These are phyloP conservation scores for Drosophila repleta DNA, from an alignment of 1,140 invertebrate species.

Conservation along the genomic window DNA sequence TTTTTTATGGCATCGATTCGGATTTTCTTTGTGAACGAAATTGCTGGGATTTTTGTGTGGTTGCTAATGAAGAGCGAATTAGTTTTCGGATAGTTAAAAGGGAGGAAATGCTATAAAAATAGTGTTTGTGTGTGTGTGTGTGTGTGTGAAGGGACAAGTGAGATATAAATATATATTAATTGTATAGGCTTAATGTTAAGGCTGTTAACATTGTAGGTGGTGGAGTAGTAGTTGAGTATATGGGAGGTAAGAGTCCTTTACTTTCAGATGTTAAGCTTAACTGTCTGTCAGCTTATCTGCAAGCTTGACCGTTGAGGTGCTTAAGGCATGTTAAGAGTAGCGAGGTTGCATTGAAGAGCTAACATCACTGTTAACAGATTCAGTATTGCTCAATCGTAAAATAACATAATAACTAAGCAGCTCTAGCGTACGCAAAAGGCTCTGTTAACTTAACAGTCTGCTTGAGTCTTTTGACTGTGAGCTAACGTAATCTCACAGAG, in stretches of 20 bases:
- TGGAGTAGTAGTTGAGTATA: too few species aligned
- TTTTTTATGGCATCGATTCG: slow-evolving; percentile 31
- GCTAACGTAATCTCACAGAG: too few species aligned
- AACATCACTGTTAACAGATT: too few species aligned
- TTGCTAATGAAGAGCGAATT: slow-evolving; percentile 10
- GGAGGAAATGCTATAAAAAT: background rate
- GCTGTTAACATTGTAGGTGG: background rate
- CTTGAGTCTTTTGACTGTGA: too few species aligned
- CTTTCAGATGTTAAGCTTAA: background rate
- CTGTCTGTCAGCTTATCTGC: background rate
- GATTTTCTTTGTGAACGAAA: background rate
- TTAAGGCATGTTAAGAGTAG: too few species aligned
- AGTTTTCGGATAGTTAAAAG: background rate
- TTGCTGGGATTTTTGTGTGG: background rate
- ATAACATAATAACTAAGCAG: too few species aligned
- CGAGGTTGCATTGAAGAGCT: too few species aligned
- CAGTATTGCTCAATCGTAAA: too few species aligned
- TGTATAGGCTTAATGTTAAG: background rate
- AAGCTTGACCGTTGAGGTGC: too few species aligned
- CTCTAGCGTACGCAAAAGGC: background rate
- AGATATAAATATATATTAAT: background rate
- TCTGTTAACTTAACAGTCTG: background rate
- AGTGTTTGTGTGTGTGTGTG: background rate
- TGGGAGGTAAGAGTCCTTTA: too few species aligned
- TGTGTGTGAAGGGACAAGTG: background rate